Conservation (phyloP, 2,113 vertebrate species). For the Limanda limanda region DNA sequence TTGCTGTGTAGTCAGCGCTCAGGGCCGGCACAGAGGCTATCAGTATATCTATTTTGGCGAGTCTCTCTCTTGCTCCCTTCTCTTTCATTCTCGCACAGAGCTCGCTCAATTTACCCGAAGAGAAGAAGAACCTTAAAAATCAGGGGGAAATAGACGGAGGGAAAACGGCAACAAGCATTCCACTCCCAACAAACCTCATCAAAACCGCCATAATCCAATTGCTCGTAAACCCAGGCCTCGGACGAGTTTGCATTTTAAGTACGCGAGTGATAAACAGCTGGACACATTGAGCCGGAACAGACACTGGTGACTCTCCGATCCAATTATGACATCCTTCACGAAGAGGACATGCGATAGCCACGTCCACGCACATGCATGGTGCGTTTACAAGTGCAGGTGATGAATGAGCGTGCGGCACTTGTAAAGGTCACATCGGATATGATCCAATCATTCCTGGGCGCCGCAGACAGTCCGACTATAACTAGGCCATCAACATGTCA, state of each 20-base stretch:
- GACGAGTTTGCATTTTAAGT: slow-evolving; percentile 53
- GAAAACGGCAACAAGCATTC: slow-evolving; percentile 15
- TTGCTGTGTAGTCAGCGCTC: slow-evolving; percentile 43
- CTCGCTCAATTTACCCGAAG: not conserved
- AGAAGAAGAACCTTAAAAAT: not conserved
- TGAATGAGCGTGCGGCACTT: slow-evolving; percentile 47
- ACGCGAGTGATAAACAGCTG: slow-evolving; percentile 37
- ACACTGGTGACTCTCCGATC: slow-evolving; percentile 29
- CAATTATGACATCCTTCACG: slow-evolving; percentile 44
- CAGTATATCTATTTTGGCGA: slow-evolving; percentile 35
- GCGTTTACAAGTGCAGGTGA: slow-evolving; percentile 58
- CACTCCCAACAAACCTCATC: slow-evolving; percentile 41
- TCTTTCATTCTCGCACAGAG: slow-evolving; percentile 43
- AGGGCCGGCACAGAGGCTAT: slow-evolving; percentile 34
- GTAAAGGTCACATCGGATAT: slow-evolving; percentile 69
- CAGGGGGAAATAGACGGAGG: not conserved
- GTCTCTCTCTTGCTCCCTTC: slow-evolving; percentile 24
- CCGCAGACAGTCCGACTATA: slow-evolving; percentile 46
- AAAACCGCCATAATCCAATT: slow-evolving; percentile 38
- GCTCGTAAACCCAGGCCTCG: slow-evolving; percentile 26
- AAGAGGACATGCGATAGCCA: slow-evolving; percentile 43
- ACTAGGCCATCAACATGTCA: slow-evolving; percentile 60
- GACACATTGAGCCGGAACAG: slow-evolving; percentile 16
- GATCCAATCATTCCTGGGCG: slow-evolving; percentile 62
- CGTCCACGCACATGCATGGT: slow-evolving; percentile 39